Base-by-base conservation (phyloP, 2,888 invertebrate species). In the Lycophotia porphyrea region DNA sequence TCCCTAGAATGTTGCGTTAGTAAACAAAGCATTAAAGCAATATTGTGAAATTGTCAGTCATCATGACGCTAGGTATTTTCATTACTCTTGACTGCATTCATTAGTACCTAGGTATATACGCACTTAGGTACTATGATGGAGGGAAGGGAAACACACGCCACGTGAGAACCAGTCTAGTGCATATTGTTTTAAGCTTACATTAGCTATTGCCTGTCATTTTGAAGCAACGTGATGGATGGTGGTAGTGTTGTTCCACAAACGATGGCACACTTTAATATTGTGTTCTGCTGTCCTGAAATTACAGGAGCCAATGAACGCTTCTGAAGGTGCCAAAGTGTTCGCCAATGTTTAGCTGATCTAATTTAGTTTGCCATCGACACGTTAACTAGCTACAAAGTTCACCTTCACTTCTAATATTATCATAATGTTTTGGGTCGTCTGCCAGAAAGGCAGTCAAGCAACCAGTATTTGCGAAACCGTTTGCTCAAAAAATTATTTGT, bases 41-140 rank as follows among this genome's bases (percentile, higher is more conserved):
- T 80, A 36, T 84, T 78, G 58, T 84, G 80, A 70, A 84, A 71
- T 58, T 71, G 34, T 5, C 27, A n/a, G 47, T 49, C 34, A 64
- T 39, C 49, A 27, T 79, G 66, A 76, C 34, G 34, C 7, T 24
- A 8, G 27, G 42, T 31, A 44, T 36, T 58, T 34, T 55, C 27
- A 36, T 77, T 52, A 39, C 5, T 44, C 18, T 63, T 47, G 24
- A 55, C 39, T 55, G 44, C 36, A 52, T 18, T 47, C n/a, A 39
- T 49, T 71, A 15, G 44, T 73, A 47, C 27, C 18, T 80, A 31
- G 11, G 36, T n/a, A 24, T 15, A 24, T 39, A 36, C 4, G 27
- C 13, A 21, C 36, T 47, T 18, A 31, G 24, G 27, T 60, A 44
- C 13, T 7, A 4, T 34, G 34, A 24, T 27, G 7, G 27, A n/a